Evolutionary conservation across 2,888 invertebrate species (phyloP).

Genomic region (Diadegma fenestrale): DNA sequence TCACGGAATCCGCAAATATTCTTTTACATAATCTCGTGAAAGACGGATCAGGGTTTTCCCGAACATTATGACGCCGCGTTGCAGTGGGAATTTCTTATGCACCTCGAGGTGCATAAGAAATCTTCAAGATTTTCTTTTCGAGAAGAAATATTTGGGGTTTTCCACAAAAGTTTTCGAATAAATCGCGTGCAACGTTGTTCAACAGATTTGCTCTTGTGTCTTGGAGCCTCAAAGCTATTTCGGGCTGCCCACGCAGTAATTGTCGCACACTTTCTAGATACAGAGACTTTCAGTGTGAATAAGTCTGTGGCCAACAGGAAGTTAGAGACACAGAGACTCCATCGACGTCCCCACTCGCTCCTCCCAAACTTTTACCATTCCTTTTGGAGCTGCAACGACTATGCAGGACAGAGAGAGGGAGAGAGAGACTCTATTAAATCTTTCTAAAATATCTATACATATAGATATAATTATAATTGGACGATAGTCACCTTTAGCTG

Average conservation of each 20-base stretch:
- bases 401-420: background rate
- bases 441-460: too few relatives aligned
- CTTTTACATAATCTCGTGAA: background rate
- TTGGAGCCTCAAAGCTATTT: background rate
- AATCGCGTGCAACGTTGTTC: too few relatives aligned
- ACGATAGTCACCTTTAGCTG: constrained; percentile 9
- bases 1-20: background rate
- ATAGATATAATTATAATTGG: constrained; percentile 10
- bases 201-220: background rate
- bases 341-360: constrained; percentile 47
- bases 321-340: constrained; percentile 67
- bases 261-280: background rate
- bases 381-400: background rate
- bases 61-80: background rate
- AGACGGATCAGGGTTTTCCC: background rate
- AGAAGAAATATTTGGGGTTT: too few relatives aligned
- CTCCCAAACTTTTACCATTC: constrained; percentile 8
- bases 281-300: constrained; percentile 9
- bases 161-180: too few relatives aligned
- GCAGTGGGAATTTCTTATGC: too few relatives aligned
- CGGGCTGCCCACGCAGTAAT: background rate
- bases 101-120: too few relatives aligned
- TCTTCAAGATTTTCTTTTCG: too few relatives aligned
- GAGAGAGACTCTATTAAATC: constrained; percentile 21
- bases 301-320: constrained; percentile 53